Evolutionary conservation across 2,113 vertebrate species (phyloP).

Genomic region (Accipiter virgatus): DNA sequence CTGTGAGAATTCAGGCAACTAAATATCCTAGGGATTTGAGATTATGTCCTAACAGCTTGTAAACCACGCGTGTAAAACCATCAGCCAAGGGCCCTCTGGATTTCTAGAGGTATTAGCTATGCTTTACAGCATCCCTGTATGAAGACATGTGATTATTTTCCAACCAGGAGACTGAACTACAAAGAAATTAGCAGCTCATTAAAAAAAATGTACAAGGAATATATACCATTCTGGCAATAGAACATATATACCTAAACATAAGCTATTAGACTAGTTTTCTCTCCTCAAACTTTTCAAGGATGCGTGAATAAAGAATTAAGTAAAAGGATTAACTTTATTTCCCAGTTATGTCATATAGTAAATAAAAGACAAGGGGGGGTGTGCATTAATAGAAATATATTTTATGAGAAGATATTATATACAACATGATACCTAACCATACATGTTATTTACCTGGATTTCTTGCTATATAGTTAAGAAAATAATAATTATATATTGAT

Average conservation of each 20-base stretch:
- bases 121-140: neutral
- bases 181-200: neutral
- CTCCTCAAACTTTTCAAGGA: neutral
- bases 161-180: neutral
- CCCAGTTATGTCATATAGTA: neutral
- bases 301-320: neutral
- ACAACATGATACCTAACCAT: neutral
- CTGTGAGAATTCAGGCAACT: neutral
- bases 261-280: neutral
- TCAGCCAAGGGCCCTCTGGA: neutral
- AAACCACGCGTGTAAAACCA: neutral
- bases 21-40: neutral
- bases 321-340: conserved; percentile 19
- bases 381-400: neutral
- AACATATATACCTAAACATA: neutral
- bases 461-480: neutral
- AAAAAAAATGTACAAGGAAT: neutral
- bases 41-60: neutral
- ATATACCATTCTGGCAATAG: neutral
- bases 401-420: neutral
- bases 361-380: neutral
- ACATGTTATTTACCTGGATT: neutral
- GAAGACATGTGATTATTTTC: neutral
- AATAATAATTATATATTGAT: neutral
- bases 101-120: neutral